A percentile compares a stretch with the other conserved stretches of the same genome.
phyloP scores from a whole-genome alignment of 2,797 vertebrate species.

The Coregonus sp. region DNA sequence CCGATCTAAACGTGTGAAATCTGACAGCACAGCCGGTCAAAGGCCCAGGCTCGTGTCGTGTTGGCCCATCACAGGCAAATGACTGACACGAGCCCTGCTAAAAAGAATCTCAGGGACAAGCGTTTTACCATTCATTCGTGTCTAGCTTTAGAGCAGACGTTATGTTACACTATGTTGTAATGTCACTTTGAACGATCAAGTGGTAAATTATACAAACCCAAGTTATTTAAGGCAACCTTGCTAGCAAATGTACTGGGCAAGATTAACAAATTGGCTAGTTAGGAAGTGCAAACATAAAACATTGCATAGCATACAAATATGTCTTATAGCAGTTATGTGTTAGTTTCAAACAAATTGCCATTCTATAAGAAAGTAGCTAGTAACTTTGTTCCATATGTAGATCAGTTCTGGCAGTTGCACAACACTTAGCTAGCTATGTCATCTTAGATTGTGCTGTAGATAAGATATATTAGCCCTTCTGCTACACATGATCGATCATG shows the following conservation, averaged over 20 bases:
- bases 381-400: neutral
- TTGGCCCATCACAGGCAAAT: neutral
- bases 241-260: neutral
- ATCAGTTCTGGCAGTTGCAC: neutral
- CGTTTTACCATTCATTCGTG: constrained; percentile 22
- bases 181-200: neutral
- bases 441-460: neutral
- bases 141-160: constrained; percentile 2
- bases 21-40: neutral
- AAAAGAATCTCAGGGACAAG: constrained; percentile 24
- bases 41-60: neutral
- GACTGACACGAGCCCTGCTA: constrained; percentile 20
- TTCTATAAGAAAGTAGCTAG: neutral
- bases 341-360: no score
- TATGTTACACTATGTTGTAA: neutral
- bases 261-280: neutral
- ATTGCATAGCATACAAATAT: neutral
- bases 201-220: neutral
- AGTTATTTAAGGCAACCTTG: neutral
- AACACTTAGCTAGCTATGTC: neutral
- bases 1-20: neutral
- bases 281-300: neutral
- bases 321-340: no score
- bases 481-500: neutral
- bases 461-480: neutral